Evolutionary conservation across 2,113 vertebrate species (phyloP).

Genomic region (Crotophaga sulcirostris): DNA sequence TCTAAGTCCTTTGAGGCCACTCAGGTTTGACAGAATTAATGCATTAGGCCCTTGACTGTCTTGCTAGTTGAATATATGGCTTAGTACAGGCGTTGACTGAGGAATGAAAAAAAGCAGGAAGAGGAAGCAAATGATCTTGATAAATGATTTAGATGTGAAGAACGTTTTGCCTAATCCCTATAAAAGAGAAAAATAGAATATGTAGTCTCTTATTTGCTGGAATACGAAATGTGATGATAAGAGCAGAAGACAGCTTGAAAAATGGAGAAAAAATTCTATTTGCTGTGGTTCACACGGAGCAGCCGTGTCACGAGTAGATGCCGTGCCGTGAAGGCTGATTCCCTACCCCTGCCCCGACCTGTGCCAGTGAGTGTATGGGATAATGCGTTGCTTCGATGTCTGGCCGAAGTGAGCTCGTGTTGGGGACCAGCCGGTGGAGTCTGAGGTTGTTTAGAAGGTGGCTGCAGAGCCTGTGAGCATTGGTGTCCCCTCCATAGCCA

Average conservation of each 20-base stretch:
- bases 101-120: not conserved
- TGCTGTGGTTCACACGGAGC: not conserved
- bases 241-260: not conserved
- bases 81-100: not conserved
- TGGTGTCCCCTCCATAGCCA: not conserved
- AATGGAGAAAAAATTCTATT: not conserved
- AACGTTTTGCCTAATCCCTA: not conserved
- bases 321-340: not conserved
- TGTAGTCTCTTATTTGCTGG: not conserved
- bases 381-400: not conserved
- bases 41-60: not conserved
- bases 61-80: not conserved
- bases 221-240: not conserved
- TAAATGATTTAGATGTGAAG: not conserved
- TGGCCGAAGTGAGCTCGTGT: rapidly evolving
- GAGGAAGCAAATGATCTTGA: not conserved
- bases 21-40: not conserved
- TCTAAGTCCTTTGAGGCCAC: not conserved
- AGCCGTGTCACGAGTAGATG: not conserved
- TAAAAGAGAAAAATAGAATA: not conserved
- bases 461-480: not conserved
- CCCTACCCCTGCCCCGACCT: not conserved
- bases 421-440: not conserved
- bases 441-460: not conserved
- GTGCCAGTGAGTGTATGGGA: not conserved